phyloP scores from a whole-genome alignment of 2,888 invertebrate genomes.

The Anarsia innoxiella region DNA sequence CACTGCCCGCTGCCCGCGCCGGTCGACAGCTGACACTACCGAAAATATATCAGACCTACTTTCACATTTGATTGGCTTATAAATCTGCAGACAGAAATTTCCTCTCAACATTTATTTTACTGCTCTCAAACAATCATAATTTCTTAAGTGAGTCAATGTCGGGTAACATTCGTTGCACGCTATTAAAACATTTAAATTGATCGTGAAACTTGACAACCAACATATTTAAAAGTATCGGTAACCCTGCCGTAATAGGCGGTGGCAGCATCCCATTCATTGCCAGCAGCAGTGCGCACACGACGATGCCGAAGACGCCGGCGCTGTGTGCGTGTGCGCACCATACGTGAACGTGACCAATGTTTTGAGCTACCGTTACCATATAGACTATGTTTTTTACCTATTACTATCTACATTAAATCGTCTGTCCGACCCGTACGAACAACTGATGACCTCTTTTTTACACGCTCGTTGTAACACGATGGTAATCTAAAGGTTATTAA shows the following conservation, averaged over 20 bases:
- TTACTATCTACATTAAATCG: slow-evolving; percentile 33
- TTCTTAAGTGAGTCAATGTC: neutral
- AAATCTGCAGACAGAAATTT: slow-evolving; percentile 2
- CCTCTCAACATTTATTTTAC: slow-evolving; percentile 2
- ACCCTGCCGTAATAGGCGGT: slow-evolving; percentile 47
- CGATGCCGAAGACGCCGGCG: neutral
- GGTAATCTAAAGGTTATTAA: slow-evolving; percentile 42
- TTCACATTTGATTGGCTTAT: slow-evolving; percentile 19
- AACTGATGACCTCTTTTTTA: slow-evolving; percentile 46
- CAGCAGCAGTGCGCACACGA: slow-evolving; percentile 26
- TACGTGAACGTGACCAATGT: slow-evolving; percentile 27
- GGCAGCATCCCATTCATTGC: slow-evolving; percentile 63
- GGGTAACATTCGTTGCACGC: slow-evolving; percentile 6
- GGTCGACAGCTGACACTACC: slow-evolving; percentile 8
- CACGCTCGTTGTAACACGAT: slow-evolving; percentile 35
- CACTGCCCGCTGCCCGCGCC: too few relatives aligned
- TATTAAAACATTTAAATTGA: slow-evolving; percentile 10
- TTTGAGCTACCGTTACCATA: slow-evolving; percentile 49
- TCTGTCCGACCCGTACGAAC: slow-evolving; percentile 34
- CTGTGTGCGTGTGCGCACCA: slow-evolving; percentile 21
- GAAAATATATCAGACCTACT: slow-evolving; percentile 16
- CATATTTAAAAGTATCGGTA: slow-evolving; percentile 26
- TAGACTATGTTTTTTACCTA: slow-evolving; percentile 27
- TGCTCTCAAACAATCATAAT: neutral
- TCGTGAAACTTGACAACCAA: slow-evolving; percentile 15